Conservation (phyloP, 2,113 vertebrate species). For the Periophthalmodon schlosseri region DNA sequence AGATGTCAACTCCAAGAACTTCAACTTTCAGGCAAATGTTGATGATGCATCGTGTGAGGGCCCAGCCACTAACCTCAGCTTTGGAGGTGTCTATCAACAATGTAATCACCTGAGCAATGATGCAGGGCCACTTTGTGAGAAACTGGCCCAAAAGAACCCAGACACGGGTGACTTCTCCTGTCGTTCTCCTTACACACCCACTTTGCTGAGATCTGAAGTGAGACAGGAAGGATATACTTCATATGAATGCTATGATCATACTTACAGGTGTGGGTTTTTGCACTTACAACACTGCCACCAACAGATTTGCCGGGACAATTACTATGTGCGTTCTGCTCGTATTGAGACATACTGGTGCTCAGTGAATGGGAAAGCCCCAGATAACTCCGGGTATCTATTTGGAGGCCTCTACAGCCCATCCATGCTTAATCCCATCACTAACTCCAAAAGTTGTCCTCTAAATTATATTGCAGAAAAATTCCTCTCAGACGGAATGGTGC, state of each 20-base stretch:
- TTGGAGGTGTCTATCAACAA: constrained; percentile 86
- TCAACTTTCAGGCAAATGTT: constrained; percentile 88
- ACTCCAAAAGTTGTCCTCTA: constrained; percentile 80
- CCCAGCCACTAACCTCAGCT: constrained; percentile 82
- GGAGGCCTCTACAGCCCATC: constrained; percentile 83
- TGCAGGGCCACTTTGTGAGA: constrained; percentile 65
- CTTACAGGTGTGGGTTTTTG: constrained; percentile 37
- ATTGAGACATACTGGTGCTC: constrained; percentile 86
- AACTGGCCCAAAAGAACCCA: constrained; percentile 82
- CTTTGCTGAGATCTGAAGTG: constrained; percentile 78
- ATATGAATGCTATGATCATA: constrained; percentile 71
- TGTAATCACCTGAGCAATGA: constrained; percentile 66
- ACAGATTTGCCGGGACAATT: constrained; percentile 74
- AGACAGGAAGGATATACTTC: constrained; percentile 79
- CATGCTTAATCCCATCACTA: constrained; percentile 80
- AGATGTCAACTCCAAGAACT: constrained; percentile 77
- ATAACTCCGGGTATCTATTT: constrained; percentile 82
- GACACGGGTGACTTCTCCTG: constrained; percentile 83
- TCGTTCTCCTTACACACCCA: constrained; percentile 58
- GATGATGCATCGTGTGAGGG: constrained; percentile 85
- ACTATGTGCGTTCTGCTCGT: constrained; percentile 72
- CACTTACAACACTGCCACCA: constrained; percentile 68
- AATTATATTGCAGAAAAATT: constrained; percentile 73
- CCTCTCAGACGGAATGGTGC: constrained; percentile 76
- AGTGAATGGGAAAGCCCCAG: not conserved